Evolutionary conservation across 1,140 invertebrate genomes (phyloP), one percentile per base, ranked within the genome.

Genomic region (Drosophila asahinai): DNA sequence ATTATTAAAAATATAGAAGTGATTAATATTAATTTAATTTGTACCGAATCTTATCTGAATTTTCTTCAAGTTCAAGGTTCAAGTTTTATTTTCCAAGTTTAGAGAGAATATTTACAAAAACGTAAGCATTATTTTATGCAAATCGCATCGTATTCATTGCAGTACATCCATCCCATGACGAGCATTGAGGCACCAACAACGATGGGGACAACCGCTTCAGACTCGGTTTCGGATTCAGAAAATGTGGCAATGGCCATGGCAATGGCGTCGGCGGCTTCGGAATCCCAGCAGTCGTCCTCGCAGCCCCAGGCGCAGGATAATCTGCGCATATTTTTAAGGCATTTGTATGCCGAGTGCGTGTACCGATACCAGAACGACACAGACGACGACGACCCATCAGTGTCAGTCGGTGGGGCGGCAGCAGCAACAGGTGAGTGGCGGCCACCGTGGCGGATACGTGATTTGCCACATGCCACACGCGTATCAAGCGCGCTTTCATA

Each of bases 261-360:
- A 47, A 36, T 17, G 51, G 51, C 27, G 1, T 14, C 11, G 33
- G 59, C 22, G 51, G 51, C 30, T 0, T 14, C 15, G 33, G 30
- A n/a, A 19, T 17, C 47, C 8, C 48, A 55, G 30, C 60, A 62
- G 48, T 43, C 36, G 38, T 47, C 45, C 63, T 27, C 59, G 2
- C 58, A 27, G 45, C 40, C 60, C 15, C 68, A 78, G 57, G 52
- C 65, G 59, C 66, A 86, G 78, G 81, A 89, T 62, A 79, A 84
- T 79, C 71, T 89, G 40, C 81, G 73, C 66, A 60, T 68, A 65
- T 92, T 92, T 65, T 54, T 92, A 12, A 65, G 52, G 45, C 82
- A 91, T 82, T 81, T 92, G 55, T 92, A 89, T 80, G 59, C 77
- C 47, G 80, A 92, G 60, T 92, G 91, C 71, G 71, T 83, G 30